Conservation (phyloP, 2,113 vertebrate species). For the Aramus guarauna region DNA sequence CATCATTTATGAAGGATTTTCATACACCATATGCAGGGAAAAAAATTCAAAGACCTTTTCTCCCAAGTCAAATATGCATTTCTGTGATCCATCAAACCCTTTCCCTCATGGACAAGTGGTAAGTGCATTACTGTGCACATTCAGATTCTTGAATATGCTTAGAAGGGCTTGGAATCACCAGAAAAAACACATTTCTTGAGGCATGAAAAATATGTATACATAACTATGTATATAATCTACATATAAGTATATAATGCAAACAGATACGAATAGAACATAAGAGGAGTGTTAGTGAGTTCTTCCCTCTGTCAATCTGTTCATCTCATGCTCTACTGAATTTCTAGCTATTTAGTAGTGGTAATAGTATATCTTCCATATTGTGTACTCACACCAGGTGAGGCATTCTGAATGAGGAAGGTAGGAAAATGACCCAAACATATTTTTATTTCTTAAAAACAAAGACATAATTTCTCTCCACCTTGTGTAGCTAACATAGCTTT, state of each 20-base stretch:
- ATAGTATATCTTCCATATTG: background rate
- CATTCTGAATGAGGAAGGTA: background rate
- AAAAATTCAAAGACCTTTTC: conserved; percentile 61
- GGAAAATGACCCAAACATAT: background rate
- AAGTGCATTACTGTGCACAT: background rate
- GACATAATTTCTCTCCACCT: background rate
- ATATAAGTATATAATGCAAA: background rate
- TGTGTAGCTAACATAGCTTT: background rate
- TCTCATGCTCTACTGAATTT: background rate
- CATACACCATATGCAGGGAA: conserved; percentile 34
- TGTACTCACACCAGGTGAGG: background rate
- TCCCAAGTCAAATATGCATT: conserved; percentile 54
- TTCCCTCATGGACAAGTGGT: background rate
- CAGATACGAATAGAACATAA: background rate
- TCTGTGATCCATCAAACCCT: conserved; percentile 54
- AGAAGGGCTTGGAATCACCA: background rate
- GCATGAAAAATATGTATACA: background rate
- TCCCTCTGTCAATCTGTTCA: background rate
- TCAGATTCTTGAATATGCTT: background rate
- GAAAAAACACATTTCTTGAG: background rate
- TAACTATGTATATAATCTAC: background rate
- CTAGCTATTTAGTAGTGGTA: background rate
- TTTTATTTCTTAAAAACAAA: background rate
- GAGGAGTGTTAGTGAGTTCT: background rate
- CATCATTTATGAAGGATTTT: conserved; percentile 71